Evolutionary conservation across 2,113 vertebrate genomes (phyloP), one percentile per base, ranked within the genome.

Genomic region (Piliocolobus tephrosceles): DNA sequence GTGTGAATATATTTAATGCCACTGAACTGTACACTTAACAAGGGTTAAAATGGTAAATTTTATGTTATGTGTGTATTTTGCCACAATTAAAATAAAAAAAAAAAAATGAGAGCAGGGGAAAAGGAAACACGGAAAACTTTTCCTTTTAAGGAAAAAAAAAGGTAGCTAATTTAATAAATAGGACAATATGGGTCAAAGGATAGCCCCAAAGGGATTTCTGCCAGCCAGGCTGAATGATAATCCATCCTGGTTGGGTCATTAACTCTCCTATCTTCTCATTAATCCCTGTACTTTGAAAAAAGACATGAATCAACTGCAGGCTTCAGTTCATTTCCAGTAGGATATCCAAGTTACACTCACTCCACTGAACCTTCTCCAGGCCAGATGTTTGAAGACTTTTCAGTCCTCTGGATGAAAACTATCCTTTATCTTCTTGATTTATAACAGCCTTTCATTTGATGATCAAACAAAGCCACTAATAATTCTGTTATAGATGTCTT

Each of bases 381-480:
- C 97, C 98, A 98, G 98, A 98, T 98, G 98, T 98, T 97, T 80
- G 80, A 90, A 81, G 94, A 79, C 82, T 94, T 98, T 95, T 79
- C 52, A 70, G 80, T 91, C 52, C 95, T 90, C 87, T 89, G 90
- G 35, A 95, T 87, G 50, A 96, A 97, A 98, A 94, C 94, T 61
- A 80, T 78, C 92, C 91, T 98, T 98, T 98, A 97, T 98, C 97
- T 97, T 81, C 50, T 61, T 98, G 98, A 98, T 98, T 98, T 98
- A 98, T 95, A 93, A 92, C 93, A 76, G 73, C 25, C 72, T 95
- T 92, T 52, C 8, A 47, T 88, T 96, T 70, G 68, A 86, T 96
- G 98, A 97, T 97, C 89, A 88, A 96, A 96, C 2, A 1, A 90
- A 98, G 93, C 82, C 96, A 93, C 93, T 95, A 20, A 95, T 85